Base-by-base conservation (phyloP, 2,113 vertebrate species). In the Stictonetta naevosa region DNA sequence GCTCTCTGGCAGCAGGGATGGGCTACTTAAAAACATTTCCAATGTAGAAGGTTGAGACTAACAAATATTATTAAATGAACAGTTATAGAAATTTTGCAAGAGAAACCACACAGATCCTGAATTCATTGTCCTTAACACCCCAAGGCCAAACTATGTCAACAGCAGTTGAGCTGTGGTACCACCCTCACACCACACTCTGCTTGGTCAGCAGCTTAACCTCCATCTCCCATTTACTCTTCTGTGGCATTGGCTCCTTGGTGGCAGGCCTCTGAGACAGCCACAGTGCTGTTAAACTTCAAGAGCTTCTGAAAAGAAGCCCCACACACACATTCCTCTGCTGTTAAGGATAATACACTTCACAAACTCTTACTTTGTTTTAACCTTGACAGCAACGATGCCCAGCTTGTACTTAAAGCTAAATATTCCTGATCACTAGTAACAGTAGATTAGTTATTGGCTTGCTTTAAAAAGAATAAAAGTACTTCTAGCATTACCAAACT, bases 361-460 rank as follows among this genome's bases (percentile, higher is more conserved):
- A 84, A 91, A 69, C 48, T 48, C 44, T 28, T 52, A 15, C 2
- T 88, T 72, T n/a, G 15, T 83, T 68, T 77, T 31, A 91, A 48
- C 22, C 34, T 59, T 85, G 46, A 76, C 8, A 82, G 60, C n/a
- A 68, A 34, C 0, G 0, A 58, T 28, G 26, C 34, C 21, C 31
- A 13, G 7, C 10, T 63, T 44, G 18, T 31, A 19, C 52, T 72
- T 31, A 60, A 86, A 36, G 48, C 4, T 42, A 89, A 67, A 46
- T 59, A 68, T 12, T 74, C 21, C 59, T 56, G 16, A 38, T 21
- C 53, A 29, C 3, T 52, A 18, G 3, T 16, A 86, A 36, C 14
- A 86, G 34, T 1, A 91, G 38, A 40, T 62, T 56, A 85, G 48
- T 56, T 25, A 76, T 0, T 25, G 19, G 69, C 71, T 6, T 83